Evolutionary conservation across 2,797 vertebrate genomes (phyloP), one percentile per base, ranked within the genome.

Genomic region (Leptodactylus fallax): DNA sequence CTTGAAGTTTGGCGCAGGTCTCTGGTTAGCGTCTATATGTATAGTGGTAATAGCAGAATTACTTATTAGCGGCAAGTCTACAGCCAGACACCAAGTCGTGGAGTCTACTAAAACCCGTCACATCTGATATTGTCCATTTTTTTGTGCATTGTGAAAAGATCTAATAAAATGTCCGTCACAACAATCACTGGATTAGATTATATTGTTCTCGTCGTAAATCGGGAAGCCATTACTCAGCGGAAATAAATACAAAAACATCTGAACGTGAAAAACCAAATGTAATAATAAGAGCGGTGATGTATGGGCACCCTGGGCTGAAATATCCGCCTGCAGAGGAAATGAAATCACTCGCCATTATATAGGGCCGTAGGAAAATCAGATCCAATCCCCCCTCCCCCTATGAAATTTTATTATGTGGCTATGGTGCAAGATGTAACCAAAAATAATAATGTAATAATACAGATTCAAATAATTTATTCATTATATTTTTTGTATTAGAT

Each of bases 341-440:
- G 71, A 83, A 56, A 88, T 71, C 79, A 89, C 89, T 92, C 71
- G 65, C 21, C 67, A 88, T 71, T 71, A 84, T 79, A 51, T 69
- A 12, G 12, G 51, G 19, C 49, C 63, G 81, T 21, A 79, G 21
- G 77, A 67, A 65, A 63, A 45, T 85, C 69, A 8, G 8, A 81
- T 56, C 45, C 58, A 67, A 9, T 63, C n/a, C 17, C 21, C 53
- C 47, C 47, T 21, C n/a, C 9, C 6, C 25, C 9, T 7, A 10
- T 49, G 12, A 25, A 67, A 65, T 67, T 7, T 1, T 17, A 25
- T 67, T 58, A 25, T 9, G 7, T 16, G 9, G 7, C 56, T 58
- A 58, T 53, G 51, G 51, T 3, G 7, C 51, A 53, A 53, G 1
- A 53, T 36, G 51, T 8, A 53, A 12, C 51, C 51, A 53, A 53